Conservation (phyloP, 1,140 invertebrate species). For the Nasonia giraulti region DNA sequence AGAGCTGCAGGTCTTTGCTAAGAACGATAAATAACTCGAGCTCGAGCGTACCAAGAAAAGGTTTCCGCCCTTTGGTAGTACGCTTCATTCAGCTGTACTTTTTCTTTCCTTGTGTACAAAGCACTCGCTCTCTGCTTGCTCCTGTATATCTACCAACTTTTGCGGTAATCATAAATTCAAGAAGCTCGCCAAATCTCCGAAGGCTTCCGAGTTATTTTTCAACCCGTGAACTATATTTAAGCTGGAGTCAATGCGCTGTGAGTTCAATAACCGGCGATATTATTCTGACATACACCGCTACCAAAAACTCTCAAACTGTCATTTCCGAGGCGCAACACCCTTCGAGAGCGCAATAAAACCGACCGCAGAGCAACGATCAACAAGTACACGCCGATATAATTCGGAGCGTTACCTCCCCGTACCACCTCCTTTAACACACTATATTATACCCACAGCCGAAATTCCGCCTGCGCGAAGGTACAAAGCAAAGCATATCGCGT, state of each 20-base stretch:
- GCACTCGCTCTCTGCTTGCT: conserved; percentile 24
- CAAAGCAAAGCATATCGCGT: no score
- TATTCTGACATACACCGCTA: no score
- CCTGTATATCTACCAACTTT: conserved; percentile 31
- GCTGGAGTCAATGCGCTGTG: no score
- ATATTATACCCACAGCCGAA: no score
- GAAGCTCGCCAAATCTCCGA: conserved; percentile 32
- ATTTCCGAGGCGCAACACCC: no score
- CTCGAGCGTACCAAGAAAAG: conserved; percentile 49
- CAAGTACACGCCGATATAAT: not conserved
- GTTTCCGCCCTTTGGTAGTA: conserved; percentile 55
- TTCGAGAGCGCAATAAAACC: no score
- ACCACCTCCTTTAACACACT: no score
- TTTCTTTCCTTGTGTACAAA: conserved; percentile 33
- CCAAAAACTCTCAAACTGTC: no score
- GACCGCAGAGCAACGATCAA: not conserved
- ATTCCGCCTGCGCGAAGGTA: not conserved
- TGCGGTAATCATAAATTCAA: conserved; percentile 52
- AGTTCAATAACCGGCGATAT: no score
- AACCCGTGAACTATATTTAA: no score
- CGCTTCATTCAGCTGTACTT: conserved; percentile 49
- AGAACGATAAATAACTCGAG: conserved; percentile 53
- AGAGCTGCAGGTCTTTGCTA: conserved; percentile 24
- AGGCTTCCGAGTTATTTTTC: not conserved
- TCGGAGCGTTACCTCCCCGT: no score